Percentiles rank a stretch among this genome's conserved stretches.
phyloP scores from a whole-genome alignment of 2,113 vertebrate genomes.

The Silurus asotus region DNA sequence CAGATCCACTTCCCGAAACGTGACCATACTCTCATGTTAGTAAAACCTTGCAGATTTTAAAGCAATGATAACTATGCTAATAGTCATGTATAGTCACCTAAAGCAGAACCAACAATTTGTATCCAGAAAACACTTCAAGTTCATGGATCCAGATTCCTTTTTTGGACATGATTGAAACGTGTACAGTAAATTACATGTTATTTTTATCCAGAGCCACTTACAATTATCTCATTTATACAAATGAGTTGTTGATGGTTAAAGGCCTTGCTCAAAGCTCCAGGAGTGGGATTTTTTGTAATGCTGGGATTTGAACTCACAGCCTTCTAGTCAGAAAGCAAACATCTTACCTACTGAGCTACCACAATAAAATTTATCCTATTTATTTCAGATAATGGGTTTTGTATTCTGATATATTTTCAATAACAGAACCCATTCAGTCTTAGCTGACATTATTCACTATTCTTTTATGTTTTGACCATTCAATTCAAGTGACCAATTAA shows the following conservation, averaged over 20 bases:
- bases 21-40: no score
- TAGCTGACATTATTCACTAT: neutral
- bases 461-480: neutral
- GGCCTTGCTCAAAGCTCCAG: no score
- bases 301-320: no score
- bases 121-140: neutral
- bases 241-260: no score
- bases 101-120: neutral
- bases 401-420: neutral
- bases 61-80: neutral
- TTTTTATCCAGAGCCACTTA: no score
- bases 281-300: no score
- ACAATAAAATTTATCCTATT: neutral
- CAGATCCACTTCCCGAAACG: conserved; percentile 6
- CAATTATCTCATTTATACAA: no score
- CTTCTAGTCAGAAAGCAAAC: no score
- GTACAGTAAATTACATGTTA: no score
- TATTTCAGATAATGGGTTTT: neutral
- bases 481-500: neutral
- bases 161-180: neutral
- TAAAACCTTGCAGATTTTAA: no score
- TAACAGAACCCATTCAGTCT: neutral
- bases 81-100: neutral
- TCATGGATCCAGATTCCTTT: neutral
- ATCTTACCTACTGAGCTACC: no score